Percentiles rank a stretch among this genome's conserved stretches.
phyloP scores from a whole-genome alignment of 2,888 invertebrate genomes.

The Laspeyria flexula region DNA sequence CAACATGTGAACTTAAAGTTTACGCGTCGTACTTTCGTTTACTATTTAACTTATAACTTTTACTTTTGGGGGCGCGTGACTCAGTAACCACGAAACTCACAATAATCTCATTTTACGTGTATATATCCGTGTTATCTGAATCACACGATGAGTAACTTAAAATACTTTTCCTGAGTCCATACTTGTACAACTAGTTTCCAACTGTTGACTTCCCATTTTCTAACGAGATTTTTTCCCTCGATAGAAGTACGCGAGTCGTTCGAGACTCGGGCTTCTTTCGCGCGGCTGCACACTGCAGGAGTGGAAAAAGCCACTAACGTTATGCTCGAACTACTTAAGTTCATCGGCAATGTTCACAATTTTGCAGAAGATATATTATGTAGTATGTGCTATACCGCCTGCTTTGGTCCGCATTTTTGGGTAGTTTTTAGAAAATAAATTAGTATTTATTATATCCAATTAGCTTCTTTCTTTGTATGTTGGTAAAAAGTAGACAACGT shows the following conservation, averaged over 20 bases:
- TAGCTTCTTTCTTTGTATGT: too few relatives aligned
- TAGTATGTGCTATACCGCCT: too few relatives aligned
- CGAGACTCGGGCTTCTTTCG: constrained; percentile 63
- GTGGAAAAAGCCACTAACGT: constrained; percentile 64
- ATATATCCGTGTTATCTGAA: constrained; percentile 38
- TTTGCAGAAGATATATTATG: constrained; percentile 19
- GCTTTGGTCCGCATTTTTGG: too few relatives aligned
- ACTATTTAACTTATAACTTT: constrained; percentile 63
- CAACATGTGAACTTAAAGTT: constrained; percentile 35
- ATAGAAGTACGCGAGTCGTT: constrained; percentile 48
- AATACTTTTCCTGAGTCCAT: constrained; percentile 63
- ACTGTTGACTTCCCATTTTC: constrained; percentile 81
- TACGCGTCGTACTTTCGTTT: constrained; percentile 51
- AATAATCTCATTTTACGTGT: constrained; percentile 14
- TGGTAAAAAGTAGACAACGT: too few relatives aligned
- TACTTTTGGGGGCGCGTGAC: constrained; percentile 65
- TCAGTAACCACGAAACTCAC: constrained; percentile 47
- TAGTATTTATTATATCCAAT: too few relatives aligned
- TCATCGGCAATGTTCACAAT: constrained; percentile 38
- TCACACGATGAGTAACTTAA: constrained; percentile 45
- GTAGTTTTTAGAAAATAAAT: too few relatives aligned
- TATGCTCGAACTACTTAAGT: constrained; percentile 40
- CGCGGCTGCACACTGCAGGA: constrained; percentile 49
- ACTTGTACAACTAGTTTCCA: constrained; percentile 69
- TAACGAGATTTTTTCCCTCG: constrained; percentile 78